Base-by-base conservation (phyloP, 2,797 vertebrate genomes). In the Sebastes steindachneri region DNA sequence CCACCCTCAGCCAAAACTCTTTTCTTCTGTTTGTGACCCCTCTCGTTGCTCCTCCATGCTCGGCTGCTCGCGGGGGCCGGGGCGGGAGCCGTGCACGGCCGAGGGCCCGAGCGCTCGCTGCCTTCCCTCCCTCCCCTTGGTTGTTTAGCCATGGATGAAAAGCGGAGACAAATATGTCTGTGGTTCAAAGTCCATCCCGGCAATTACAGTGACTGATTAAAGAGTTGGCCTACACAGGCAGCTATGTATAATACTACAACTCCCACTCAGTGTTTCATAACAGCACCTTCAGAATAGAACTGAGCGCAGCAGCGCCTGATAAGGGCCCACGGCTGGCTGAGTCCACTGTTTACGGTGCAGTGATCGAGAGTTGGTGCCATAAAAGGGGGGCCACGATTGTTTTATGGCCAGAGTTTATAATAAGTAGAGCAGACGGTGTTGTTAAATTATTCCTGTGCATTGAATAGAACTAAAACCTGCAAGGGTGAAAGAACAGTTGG, bases 151-250 rank as follows among this genome's bases (percentile, higher is more conserved):
- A 84, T 68, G 84, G 88, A 92, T 92, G 88, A 93, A 89, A 93
- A 90, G 88, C 71, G 62, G 89, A 90, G 86, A 94, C 87, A 93
- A 92, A 92, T 94, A 94, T 89, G 92, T 92, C 86, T 91, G 92
- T 88, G 91, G 92, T 92, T 93, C 93, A 90, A 93, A 94, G 92
- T 93, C 92, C 85, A 91, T 93, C 92, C 91, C 87, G 54, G 92
- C 90, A 92, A 93, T 93, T 94, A 91, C 86, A 90, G 87, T 73
- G 88, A 90, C 88, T 94, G 92, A 95, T 94, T 95, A 95, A 93
- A 94, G 94, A 93, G 89, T 86, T 88, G 89, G 90, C 78, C 89
- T 93, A 29, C 69, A 68, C 88, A 79, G 76, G 77, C 90, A 79
- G 88, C 88, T 89, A 89, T 89, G 90, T 91, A 88, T 82, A 91